These are phyloP conservation scores for Epinephelus fuscoguttatus DNA, from an alignment of 2,113 vertebrate species.

Conservation along the genomic window DNA sequence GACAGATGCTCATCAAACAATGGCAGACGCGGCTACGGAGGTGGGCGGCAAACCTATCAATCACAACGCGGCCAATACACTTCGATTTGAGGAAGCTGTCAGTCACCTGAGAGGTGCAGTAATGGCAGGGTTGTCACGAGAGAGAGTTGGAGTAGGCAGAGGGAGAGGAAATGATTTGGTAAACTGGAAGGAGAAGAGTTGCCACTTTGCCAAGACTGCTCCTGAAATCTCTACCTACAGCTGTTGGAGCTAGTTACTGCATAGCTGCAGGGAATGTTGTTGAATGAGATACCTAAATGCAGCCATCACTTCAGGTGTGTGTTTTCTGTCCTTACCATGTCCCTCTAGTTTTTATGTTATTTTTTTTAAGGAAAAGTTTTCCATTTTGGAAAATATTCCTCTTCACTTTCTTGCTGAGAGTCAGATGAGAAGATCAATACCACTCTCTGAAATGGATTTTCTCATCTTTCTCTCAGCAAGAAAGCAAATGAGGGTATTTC, in stretches of 20 bases:
- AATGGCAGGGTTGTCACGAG: conserved; percentile 51
- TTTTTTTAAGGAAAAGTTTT: neutral
- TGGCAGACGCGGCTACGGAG: conserved; percentile 44
- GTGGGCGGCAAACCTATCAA: conserved; percentile 66
- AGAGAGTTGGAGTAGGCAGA: conserved; percentile 1
- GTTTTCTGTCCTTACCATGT: neutral
- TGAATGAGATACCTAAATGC: neutral
- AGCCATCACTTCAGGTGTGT: neutral
- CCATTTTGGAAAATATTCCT: neutral
- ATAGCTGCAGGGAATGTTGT: neutral
- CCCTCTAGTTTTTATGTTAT: neutral
- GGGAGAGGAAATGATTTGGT: conserved; percentile 20
- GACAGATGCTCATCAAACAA: conserved; percentile 71
- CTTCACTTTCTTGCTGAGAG: neutral
- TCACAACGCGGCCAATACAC: conserved; percentile 60
- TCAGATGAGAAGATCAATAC: neutral
- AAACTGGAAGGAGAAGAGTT: conserved; percentile 29
- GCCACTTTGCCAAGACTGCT: conserved; percentile 6
- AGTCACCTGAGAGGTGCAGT: conserved; percentile 58
- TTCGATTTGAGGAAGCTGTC: conserved; percentile 70
- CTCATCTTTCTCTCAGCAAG: neutral
- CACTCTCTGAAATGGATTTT: neutral
- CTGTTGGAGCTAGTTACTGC: neutral
- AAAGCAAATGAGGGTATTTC: neutral
- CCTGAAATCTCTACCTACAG: neutral